Conservation (phyloP, 2,113 vertebrate species). For the Otus sunia region DNA sequence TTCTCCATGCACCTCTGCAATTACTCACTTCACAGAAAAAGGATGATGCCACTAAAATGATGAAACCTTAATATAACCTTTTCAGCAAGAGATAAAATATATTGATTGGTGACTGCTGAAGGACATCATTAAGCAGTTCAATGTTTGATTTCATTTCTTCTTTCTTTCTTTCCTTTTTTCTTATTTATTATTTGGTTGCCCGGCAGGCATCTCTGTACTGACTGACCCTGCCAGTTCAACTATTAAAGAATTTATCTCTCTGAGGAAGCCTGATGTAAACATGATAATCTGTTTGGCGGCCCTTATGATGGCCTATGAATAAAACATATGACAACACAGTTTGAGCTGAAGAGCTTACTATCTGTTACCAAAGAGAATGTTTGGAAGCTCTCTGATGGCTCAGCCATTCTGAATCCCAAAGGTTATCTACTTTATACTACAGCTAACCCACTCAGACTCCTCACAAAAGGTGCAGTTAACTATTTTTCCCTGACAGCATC, state of each 20-base stretch:
- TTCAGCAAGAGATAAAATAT: constrained; percentile 73
- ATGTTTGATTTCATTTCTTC: constrained; percentile 45
- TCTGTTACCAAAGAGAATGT: constrained; percentile 78
- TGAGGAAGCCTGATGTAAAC: constrained; percentile 86
- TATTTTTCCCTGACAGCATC: constrained; percentile 69
- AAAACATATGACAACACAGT: constrained; percentile 84
- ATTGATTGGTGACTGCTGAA: constrained; percentile 80
- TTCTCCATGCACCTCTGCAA: neutral
- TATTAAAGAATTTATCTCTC: constrained; percentile 89
- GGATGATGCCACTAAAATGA: constrained; percentile 37
- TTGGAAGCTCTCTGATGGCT: constrained; percentile 68
- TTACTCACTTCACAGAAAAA: constrained; percentile 38
- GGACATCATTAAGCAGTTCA: constrained; percentile 70
- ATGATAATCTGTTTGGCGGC: constrained; percentile 87
- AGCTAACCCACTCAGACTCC: neutral
- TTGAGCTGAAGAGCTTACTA: constrained; percentile 81
- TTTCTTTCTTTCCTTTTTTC: constrained; percentile 31
- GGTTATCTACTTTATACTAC: constrained; percentile 60
- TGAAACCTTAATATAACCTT: constrained; percentile 73
- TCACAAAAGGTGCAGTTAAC: constrained; percentile 67
- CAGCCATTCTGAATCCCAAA: constrained; percentile 74
- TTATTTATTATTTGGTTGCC: constrained; percentile 70
- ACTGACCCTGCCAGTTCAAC: constrained; percentile 79
- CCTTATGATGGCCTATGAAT: constrained; percentile 84
- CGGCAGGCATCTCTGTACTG: constrained; percentile 65